These are phyloP conservation scores for Pocillopora meandrina DNA, from an alignment of 92 coral and sea anemone genomes.

Conservation along the genomic window DNA sequence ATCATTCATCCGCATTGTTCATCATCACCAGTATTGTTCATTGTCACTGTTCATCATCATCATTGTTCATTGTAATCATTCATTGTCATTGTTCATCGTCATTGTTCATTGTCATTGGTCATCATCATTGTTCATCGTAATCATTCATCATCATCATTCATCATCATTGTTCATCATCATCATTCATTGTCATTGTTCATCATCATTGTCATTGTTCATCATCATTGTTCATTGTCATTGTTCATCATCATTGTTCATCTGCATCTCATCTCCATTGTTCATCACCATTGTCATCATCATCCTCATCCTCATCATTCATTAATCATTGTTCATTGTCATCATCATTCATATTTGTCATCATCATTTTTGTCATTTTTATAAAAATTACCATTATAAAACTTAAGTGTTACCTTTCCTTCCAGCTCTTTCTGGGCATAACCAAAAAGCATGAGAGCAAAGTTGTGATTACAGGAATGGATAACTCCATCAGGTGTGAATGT, in stretches of 20 bases:
- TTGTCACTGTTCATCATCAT: no score
- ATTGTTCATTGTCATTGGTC: neutral
- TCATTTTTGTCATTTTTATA: neutral
- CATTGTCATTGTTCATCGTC: neutral
- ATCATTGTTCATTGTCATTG: neutral
- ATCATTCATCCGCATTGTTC: no score
- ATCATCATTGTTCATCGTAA: neutral
- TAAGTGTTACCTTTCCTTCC: constrained; percentile 74
- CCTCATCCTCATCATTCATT: neutral
- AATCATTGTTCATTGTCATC: no score
- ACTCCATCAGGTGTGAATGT: constrained; percentile 82
- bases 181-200: no score
- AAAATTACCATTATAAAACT: no score
- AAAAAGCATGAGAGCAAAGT: constrained; percentile 90
- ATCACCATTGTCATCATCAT: no score
- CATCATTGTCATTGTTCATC: neutral
- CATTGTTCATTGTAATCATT: neutral
- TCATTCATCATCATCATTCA: no score
- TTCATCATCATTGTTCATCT: no score
- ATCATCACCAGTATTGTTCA: no score
- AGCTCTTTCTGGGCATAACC: constrained; percentile 87
- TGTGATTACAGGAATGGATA: constrained; percentile 85
- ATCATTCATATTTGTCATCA: no score
- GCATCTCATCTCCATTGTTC: no score
- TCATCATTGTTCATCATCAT: no score